A percentile compares a stretch with the other conserved stretches of the same genome.
Conservation (phyloP, 1,140 invertebrate genomes). For the Aporrectodea caliginosa region DNA sequence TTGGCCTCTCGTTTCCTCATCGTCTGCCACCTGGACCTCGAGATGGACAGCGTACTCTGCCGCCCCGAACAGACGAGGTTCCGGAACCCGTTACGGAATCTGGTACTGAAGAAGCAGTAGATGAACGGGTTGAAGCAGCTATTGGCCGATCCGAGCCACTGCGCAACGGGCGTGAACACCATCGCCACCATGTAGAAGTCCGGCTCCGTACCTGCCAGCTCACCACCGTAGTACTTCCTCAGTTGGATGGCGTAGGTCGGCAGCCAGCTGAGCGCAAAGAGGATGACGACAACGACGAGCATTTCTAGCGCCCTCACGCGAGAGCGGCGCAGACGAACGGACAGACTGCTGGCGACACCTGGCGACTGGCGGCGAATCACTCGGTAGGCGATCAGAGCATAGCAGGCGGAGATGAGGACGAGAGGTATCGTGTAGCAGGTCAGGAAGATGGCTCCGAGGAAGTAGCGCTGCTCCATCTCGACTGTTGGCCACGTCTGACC, state of each 20-base stretch:
- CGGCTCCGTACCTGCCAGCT: conserved; percentile 2
- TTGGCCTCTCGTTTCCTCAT: background rate
- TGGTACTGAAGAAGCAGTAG: conserved; percentile 29
- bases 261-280: conserved; percentile 90
- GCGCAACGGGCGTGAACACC: conserved; percentile 23
- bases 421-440: conserved; percentile 88
- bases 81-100: background rate
- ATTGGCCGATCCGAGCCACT: conserved; percentile 33
- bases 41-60: background rate
- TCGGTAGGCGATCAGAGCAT: conserved; percentile 77
- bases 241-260: conserved; percentile 71
- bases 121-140: conserved; percentile 30
- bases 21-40: background rate
- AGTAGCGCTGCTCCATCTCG: conserved; percentile 75
- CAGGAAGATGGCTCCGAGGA: conserved; percentile 80
- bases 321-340: background rate
- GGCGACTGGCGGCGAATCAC: background rate
- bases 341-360: background rate
- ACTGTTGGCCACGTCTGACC: conserved; percentile 39
- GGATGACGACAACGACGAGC: conserved; percentile 87
- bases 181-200: conserved; percentile 3
- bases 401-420: conserved; percentile 84
- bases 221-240: conserved; percentile 36
- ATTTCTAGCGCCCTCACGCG: conserved; percentile 78
- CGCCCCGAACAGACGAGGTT: background rate